Evolutionary conservation across 2,888 invertebrate species (phyloP), one percentile per base, ranked within the genome.

Genomic region (Nomada goodeniana): DNA sequence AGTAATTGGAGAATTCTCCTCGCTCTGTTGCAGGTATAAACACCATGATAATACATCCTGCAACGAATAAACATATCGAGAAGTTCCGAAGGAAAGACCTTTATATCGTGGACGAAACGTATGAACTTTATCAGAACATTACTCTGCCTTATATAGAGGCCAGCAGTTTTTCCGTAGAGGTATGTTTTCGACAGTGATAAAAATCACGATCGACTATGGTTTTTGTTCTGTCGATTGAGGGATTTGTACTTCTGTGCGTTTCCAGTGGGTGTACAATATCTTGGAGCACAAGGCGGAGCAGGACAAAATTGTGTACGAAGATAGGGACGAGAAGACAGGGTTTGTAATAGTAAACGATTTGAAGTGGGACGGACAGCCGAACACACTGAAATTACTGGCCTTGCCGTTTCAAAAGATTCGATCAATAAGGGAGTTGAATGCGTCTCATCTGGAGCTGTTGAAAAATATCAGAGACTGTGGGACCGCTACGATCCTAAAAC

Each of bases 211-310:
- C 53, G 10, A 18, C 9, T 67, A 1, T 42, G 1, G 20, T 20
- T 55, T 15, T 36, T 15, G 5, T 11, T 47, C 9, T 9, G n/a
- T 20, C 36, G 15, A 44, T 1, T 44, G 10, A 18, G n/a, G 2
- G 11, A 13, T 13, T 68, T 63, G 11, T 47, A 53, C 76, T 63
- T 57, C 76, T 71, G 36, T 50, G 72, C 84, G 75, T 82, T 96
- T 96, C 26, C 94, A 99, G 98, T 99, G 99, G 99, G 97, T 99
- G 0, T 97, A 98, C 93, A 99, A 99, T 93, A 98, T 99, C 83
- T 94, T 99, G 71, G 97, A 98, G 75, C 98, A 98, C 90, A 98
- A 97, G 93, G 96, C 97, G 64, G 99, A 99, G 94, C 94, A 95
- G 2, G 99, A 99, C 36, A 96, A 98, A 84, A 96, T 99, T 65